Evolutionary conservation across 2,113 vertebrate genomes (phyloP), one percentile per base, ranked within the genome.

Genomic region (Tragelaphus strepsiceros): DNA sequence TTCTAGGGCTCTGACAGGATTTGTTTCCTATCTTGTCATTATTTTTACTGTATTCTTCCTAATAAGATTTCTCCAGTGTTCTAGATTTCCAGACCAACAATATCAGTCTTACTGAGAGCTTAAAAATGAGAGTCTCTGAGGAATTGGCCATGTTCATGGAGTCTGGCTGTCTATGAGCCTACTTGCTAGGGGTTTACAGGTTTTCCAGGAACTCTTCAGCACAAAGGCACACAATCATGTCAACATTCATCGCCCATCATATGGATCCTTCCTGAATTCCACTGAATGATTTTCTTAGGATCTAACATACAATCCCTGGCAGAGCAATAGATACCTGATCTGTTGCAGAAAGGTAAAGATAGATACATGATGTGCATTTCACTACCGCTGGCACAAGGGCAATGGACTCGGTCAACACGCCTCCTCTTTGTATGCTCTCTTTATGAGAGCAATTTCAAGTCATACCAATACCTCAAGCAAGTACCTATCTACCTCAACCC

Each of bases 21-120:
- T 98, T 98, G 87, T 84, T 98, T 96, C 90, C 96, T 32, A 59
- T 6, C 19, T 89, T 78, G 97, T 96, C 93, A 97, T 86, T 90
- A 97, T 81, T 90, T 53, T 24, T 91, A 97, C 58, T 97, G 32
- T 91, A 93, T 86, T 94, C 89, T 98, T 96, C 97, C 95, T 96
- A 96, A 94, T n/a, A 98, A 78, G 64, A 97, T 51, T 95, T 96
- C 83, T 86, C 92, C 56, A 58, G 14, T 78, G 24, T 64, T 96
- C 61, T 51, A 80, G 17, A 83, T 86, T 97, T 98, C 51, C 97
- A 86, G 95, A 83, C 10, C 19, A 35, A 96, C 96, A 91, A 28
- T 28, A 32, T 26, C 8, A 54, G 43, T 59, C 64, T 91, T 43
- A 53, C 2, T 24, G 49, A 32, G 2, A 93, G 88, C 54, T 61